Evolutionary conservation across 2,888 invertebrate genomes (phyloP).

Genomic region (Dendrolimus houi): DNA sequence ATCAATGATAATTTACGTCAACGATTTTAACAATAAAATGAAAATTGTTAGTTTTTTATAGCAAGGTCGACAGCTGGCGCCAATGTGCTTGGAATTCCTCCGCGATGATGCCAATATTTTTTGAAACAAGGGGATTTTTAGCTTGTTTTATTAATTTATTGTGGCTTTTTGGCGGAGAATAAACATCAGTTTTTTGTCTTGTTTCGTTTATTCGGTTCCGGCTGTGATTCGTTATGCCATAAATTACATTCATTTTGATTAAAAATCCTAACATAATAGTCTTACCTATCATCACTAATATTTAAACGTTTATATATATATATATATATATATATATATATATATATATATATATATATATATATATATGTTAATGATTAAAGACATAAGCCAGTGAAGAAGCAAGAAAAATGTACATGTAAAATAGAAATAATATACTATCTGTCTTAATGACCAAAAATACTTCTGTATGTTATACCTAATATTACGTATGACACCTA

Average conservation of each 20-base stretch:
- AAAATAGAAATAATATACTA: no score
- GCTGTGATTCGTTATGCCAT: background rate
- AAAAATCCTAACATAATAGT: no score
- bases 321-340: no score
- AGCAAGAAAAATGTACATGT: no score
- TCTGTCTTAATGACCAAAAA: no score
- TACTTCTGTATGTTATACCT: no score
- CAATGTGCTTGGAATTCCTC: constrained; percentile 34
- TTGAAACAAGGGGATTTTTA: background rate
- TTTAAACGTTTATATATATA: no score
- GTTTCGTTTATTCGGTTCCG: background rate
- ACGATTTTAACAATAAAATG: constrained; percentile 19
- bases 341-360: no score
- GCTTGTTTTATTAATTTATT: background rate
- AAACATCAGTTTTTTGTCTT: background rate
- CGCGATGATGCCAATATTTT: constrained; percentile 24
- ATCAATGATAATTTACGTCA: constrained; percentile 30
- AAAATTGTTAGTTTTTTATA: constrained; percentile 24
- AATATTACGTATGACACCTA: no score
- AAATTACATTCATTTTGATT: background rate
- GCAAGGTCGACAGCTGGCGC: constrained; percentile 45
- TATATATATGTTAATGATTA: no score
- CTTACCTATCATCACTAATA: no score
- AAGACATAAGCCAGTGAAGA: no score
- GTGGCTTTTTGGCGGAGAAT: background rate